phyloP scores from a whole-genome alignment of 1,140 invertebrate species.

The Drosophila trapezifrons region DNA sequence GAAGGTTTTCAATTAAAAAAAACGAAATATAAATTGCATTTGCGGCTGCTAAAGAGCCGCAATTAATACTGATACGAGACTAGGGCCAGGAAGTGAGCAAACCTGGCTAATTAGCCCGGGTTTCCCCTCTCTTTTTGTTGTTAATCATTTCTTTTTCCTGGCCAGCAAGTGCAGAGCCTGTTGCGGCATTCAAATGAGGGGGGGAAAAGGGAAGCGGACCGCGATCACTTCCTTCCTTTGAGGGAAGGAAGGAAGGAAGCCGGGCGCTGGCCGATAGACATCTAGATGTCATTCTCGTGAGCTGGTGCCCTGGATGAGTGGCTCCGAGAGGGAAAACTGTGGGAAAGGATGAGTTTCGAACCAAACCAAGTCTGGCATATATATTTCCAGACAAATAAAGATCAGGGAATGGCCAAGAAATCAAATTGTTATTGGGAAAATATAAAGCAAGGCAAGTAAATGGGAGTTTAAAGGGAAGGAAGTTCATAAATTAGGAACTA shows the following conservation, averaged over 20 bases:
- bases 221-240: conserved; percentile 62
- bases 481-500: too few relatives aligned
- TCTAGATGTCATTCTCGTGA: conserved; percentile 63
- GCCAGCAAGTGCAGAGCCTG: conserved; percentile 63
- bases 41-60: conserved; percentile 71
- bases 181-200: conserved; percentile 73
- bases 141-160: not conserved
- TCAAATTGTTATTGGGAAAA: too few relatives aligned
- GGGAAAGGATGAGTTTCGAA: conserved; percentile 37
- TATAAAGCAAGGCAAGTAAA: too few relatives aligned
- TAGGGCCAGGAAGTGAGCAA: conserved; percentile 66
- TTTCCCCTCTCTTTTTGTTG: conserved; percentile 3
- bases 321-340: conserved; percentile 21
- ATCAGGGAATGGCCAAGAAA: too few relatives aligned
- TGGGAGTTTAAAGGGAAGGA: too few relatives aligned
- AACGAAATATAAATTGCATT: conserved; percentile 17
- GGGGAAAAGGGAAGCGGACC: conserved; percentile 39
- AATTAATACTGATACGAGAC: conserved; percentile 58
- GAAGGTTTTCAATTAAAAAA: conserved; percentile 73
- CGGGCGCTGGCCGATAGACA: conserved; percentile 54
- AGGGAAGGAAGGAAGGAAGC: conserved; percentile 45
- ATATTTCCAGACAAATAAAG: not conserved
- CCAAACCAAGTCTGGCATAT: not conserved
- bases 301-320: conserved; percentile 30
- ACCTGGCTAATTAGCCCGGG: conserved; percentile 40